Evolutionary conservation across 2,888 invertebrate genomes (phyloP), one percentile per base, ranked within the genome.

Genomic region (Mesochorus sp.): DNA sequence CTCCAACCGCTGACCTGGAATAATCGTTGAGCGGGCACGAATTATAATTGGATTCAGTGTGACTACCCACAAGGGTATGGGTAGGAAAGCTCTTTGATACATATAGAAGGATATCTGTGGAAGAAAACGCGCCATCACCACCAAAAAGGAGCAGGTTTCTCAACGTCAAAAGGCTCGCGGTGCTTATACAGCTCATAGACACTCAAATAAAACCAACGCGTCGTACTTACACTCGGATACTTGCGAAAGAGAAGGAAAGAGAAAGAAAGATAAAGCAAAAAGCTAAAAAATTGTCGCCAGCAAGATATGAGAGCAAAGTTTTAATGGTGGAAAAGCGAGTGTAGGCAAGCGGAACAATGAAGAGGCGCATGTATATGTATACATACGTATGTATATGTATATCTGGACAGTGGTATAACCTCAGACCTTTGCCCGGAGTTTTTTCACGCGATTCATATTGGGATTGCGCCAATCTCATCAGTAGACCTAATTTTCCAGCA

Each of bases 41-140:
- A 86, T 85, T 86, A 84, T 88, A 88, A 88, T 88, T 88, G 88
- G 84, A 87, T 87, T 79, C 85, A 82, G 85, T 85, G 84, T 83
- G 86, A 83, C 82, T 84, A 82, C 82, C 73, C 73, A 47, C 72
- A 67, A 67, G 62, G 73, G 75, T 70, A 47, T 26, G 67, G 57
- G 59, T 26, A 42, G 64, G 75, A 39, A 31, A 67, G 28, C 10
- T 10, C 26, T 24, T n/a, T 17, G 42, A 31, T 10, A 34, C 17
- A 42, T 44, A 34, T 31, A 28, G 24, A 49, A 34, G 14, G 66
- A 34, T 37, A 49, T 34, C 39, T 24, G 10, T 55, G 12, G 28
- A 37, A 14, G 12, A 3, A n/a, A n/a, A n/a, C 51, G 71, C 28
- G 28, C 49, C 26, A 71, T 37, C 37, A 61, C 39, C 37, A n/a